Evolutionary conservation across 2,797 vertebrate species (phyloP).

Genomic region (Octomys mimax): DNA sequence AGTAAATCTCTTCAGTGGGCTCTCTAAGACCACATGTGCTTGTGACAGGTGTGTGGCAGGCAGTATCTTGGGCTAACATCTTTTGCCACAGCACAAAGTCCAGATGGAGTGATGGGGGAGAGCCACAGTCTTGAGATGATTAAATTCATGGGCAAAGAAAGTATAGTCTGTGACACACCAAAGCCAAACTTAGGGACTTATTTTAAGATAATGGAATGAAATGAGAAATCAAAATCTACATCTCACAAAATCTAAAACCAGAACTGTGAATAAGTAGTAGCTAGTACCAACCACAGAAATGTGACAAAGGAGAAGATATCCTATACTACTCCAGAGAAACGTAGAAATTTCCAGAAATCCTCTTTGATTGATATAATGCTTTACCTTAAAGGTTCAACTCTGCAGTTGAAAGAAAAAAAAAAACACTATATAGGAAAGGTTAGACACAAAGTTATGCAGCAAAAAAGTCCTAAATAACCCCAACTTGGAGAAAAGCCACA

Average conservation of each 20-base stretch:
- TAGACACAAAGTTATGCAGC: background rate
- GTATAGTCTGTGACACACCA: background rate
- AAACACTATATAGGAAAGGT: background rate
- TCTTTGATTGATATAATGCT: background rate
- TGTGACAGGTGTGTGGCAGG: background rate
- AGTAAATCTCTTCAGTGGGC: background rate
- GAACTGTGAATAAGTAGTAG: background rate
- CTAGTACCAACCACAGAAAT: background rate
- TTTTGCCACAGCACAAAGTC: background rate
- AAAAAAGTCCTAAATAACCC: background rate
- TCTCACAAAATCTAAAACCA: background rate
- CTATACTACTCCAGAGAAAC: background rate
- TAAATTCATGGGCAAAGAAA: background rate
- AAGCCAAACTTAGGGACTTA: background rate
- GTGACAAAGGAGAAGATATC: background rate
- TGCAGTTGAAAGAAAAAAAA: background rate
- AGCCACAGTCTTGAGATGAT: background rate
- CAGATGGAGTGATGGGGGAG: too few relatives aligned
- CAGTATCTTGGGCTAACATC: accelerated
- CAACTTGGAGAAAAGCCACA: background rate
- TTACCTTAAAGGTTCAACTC: background rate
- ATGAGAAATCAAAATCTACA: background rate
- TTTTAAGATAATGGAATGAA: background rate
- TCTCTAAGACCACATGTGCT: background rate
- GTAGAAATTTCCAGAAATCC: background rate